A percentile compares a stretch with the other conserved stretches of the same genome.
Conservation (phyloP, 2,888 invertebrate genomes). For the Gasteruption jaculator region DNA sequence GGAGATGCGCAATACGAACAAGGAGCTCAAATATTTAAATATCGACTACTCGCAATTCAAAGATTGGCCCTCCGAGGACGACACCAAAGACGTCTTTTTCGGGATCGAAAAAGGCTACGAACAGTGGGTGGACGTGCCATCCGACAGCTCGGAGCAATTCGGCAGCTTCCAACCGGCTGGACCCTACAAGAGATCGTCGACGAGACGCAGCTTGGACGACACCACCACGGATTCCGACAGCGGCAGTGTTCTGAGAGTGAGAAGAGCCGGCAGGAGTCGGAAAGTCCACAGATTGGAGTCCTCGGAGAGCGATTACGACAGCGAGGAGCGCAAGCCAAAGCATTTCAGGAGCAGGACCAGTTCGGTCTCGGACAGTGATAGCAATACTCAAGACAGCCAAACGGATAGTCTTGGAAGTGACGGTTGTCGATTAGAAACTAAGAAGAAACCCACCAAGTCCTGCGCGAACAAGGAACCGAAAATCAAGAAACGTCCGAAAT, state of each 20-base stretch:
- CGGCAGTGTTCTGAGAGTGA: constrained; percentile 35
- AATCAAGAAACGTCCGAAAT: constrained; percentile 37
- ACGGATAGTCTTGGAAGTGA: constrained; percentile 53
- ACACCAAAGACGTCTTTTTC: constrained; percentile 55
- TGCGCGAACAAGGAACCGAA: constrained; percentile 17
- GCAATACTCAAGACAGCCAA: constrained; percentile 53
- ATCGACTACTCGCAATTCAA: constrained; percentile 67
- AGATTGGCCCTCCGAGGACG: constrained; percentile 60
- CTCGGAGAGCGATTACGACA: constrained; percentile 49
- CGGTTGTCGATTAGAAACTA: constrained; percentile 40
- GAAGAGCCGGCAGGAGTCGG: constrained; percentile 35
- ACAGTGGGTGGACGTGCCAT: constrained; percentile 46
- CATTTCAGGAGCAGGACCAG: constrained; percentile 35
- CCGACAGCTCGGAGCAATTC: constrained; percentile 42
- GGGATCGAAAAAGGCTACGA: constrained; percentile 64
- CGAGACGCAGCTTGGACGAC: constrained; percentile 41
- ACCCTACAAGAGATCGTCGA: constrained; percentile 36
- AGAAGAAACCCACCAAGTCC: constrained; percentile 30
- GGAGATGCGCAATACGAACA: constrained; percentile 63
- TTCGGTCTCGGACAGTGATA: constrained; percentile 50
- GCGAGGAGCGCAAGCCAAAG: constrained; percentile 36
- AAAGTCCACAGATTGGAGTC: constrained; percentile 44
- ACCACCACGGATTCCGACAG: constrained; percentile 45
- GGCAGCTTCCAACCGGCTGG: constrained; percentile 43
- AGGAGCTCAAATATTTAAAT: constrained; percentile 71